phyloP scores from a whole-genome alignment of 23 tunicate genomes.

The Halocynthia roretzi region DNA sequence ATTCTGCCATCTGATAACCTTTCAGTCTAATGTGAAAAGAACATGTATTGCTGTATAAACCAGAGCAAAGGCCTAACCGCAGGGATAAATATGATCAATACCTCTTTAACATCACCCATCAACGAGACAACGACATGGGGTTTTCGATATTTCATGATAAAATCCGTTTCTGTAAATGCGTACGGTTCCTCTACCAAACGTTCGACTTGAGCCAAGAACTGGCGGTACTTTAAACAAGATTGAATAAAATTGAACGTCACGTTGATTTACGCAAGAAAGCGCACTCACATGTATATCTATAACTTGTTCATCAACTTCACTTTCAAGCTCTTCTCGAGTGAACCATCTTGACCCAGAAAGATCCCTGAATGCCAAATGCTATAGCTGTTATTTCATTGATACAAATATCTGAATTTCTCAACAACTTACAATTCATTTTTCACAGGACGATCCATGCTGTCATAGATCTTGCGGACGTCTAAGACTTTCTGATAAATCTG shows the following conservation, averaged over 20 bases:
- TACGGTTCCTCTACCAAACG: constrained; percentile 59
- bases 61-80: background rate
- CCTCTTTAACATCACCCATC: constrained; percentile 16
- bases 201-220: constrained; percentile 46
- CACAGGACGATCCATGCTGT: background rate
- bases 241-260: background rate
- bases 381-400: too few species aligned
- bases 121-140: background rate
- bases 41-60: background rate
- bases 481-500: constrained; percentile 4
- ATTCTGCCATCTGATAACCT: constrained; percentile 33
- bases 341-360: constrained; percentile 23
- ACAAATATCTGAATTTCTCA: too few species aligned
- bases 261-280: background rate
- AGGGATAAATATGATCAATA: background rate
- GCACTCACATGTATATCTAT: too few species aligned
- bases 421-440: background rate
- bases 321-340: background rate
- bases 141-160: constrained; percentile 72
- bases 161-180: constrained; percentile 30
- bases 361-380: background rate
- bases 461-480: background rate
- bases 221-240: constrained; percentile 33
- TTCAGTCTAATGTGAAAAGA: background rate
- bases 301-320: background rate